phyloP scores from a whole-genome alignment of 1,140 invertebrate genomes.

The Diachasma alloeum region DNA sequence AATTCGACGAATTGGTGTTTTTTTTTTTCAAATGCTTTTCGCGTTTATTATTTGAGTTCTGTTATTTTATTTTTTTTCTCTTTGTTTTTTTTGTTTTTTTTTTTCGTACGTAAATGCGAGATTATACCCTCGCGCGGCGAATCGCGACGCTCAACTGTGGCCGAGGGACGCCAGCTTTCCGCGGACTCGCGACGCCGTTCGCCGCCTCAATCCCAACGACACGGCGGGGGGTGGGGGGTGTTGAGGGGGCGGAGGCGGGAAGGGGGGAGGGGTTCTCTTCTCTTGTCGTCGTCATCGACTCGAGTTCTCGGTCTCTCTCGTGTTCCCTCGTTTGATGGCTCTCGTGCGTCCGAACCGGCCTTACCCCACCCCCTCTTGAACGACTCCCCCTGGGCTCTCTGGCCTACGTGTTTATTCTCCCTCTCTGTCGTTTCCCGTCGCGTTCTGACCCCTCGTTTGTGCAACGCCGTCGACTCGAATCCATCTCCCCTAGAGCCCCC shows the following conservation, averaged over 20 bases:
- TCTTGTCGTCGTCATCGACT: not conserved
- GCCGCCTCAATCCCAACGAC: not conserved
- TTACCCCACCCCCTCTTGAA: not conserved
- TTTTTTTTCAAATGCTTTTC: too few species aligned
- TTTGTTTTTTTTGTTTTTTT: not conserved
- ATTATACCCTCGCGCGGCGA: slow-evolving; percentile 42
- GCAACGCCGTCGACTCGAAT: not conserved
- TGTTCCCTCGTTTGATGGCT: not conserved
- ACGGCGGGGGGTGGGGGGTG: not conserved
- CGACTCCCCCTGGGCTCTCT: not conserved
- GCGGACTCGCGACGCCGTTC: slow-evolving; percentile 41
- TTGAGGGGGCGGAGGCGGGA: not conserved
- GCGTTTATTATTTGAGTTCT: too few species aligned
- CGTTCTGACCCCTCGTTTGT: slow-evolving; percentile 3
- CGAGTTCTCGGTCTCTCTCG: not conserved
- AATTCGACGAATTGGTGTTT: too few species aligned
- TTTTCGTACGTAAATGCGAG: not conserved
- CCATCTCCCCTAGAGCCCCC: not conserved
- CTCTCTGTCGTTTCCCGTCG: not conserved
- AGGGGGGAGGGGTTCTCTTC: not conserved
- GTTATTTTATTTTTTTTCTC: not conserved
- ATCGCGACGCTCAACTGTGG: slow-evolving; percentile 48
- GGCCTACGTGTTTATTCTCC: not conserved
- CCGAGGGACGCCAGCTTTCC: slow-evolving; percentile 42
- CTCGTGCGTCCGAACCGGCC: not conserved